phyloP scores from a whole-genome alignment of 2,113 vertebrate genomes.

The Anhinga rufa region DNA sequence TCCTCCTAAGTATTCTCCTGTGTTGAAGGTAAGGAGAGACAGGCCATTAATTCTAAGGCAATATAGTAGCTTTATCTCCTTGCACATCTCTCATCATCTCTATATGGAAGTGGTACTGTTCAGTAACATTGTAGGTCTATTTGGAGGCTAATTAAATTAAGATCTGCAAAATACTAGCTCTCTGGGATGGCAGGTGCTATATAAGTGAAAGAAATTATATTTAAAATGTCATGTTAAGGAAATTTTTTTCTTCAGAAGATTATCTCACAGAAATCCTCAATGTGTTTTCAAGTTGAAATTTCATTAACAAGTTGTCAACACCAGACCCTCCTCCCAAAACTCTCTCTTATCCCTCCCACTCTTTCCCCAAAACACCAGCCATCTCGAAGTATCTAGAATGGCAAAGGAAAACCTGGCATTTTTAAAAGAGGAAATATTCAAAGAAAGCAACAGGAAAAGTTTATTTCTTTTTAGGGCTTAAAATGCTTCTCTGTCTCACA shows the following conservation, averaged over 20 bases:
- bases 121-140: not conserved
- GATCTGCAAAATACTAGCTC: slow-evolving; percentile 8
- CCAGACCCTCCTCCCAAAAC: not conserved
- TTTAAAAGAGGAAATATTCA: not conserved
- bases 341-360: not conserved
- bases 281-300: slow-evolving; percentile 21
- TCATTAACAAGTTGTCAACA: slow-evolving; percentile 58
- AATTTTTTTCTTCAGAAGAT: not conserved
- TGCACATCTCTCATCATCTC: not conserved
- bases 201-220: slow-evolving; percentile 7
- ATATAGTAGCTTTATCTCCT: not conserved
- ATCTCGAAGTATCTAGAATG: not conserved
- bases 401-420: not conserved
- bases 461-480: not conserved
- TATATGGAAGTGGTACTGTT: not conserved
- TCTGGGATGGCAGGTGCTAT: slow-evolving; percentile 20
- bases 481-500: slow-evolving; percentile 13
- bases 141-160: slow-evolving; percentile 45
- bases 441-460: not conserved
- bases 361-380: not conserved
- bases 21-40: not conserved
- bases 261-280: slow-evolving; percentile 1
- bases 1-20: not conserved
- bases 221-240: slow-evolving; percentile 2
- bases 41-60: not conserved